These are phyloP conservation scores for Centroberyx gerrardi DNA, from an alignment of 2,797 vertebrate genomes.

Conservation along the genomic window DNA sequence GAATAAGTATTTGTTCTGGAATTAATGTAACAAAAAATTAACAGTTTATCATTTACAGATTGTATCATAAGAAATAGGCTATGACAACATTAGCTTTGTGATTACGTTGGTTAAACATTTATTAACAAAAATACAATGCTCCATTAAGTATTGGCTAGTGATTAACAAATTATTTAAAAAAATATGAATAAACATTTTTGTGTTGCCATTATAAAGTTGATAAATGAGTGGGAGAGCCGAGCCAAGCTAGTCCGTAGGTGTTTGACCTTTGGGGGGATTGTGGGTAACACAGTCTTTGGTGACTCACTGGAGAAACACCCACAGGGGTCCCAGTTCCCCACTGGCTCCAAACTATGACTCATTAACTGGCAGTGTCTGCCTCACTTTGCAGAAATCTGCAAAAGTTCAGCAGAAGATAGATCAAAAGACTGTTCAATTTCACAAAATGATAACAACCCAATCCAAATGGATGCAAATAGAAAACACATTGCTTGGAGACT, in stretches of 20 bases:
- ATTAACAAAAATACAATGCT: too few relatives aligned
- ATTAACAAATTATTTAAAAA: too few relatives aligned
- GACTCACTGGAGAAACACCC: constrained; percentile 38
- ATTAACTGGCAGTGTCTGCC: constrained; percentile 1
- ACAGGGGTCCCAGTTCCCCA: neutral
- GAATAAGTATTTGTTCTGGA: too few relatives aligned
- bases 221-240: constrained; percentile 12
- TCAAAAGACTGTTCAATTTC: neutral
- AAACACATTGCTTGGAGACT: neutral
- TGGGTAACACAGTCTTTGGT: constrained; percentile 21
- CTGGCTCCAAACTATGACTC: constrained; percentile 35
- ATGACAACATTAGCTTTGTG: too few relatives aligned
- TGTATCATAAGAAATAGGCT: too few relatives aligned
- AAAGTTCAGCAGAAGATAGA: constrained; percentile 8
- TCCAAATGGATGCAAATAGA: constrained; percentile 1
- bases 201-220: too few relatives aligned
- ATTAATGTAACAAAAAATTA: too few relatives aligned
- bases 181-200: too few relatives aligned
- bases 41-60: too few relatives aligned
- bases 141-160: too few relatives aligned
- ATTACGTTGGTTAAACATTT: too few relatives aligned
- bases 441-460: neutral
- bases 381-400: constrained; percentile 28
- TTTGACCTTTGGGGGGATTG: constrained; percentile 34
- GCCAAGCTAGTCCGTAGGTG: neutral